Evolutionary conservation across 2,113 vertebrate species (phyloP), one percentile per base, ranked within the genome.

Genomic region (Psittacula cyanocephala): DNA sequence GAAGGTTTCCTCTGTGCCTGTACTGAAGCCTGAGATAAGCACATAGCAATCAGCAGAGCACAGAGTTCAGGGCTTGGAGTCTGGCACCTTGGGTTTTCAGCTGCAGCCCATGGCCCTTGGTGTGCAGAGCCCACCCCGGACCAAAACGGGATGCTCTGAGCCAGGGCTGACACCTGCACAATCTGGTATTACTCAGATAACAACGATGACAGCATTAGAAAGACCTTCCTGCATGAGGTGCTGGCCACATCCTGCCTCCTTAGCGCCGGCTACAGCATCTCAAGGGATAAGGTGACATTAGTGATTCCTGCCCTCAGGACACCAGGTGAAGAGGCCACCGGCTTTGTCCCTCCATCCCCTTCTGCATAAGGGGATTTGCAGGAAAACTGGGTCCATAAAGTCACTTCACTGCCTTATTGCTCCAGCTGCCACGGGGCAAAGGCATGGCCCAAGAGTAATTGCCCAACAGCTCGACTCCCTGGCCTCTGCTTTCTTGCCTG

Each of bases 41-140:
- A 35, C n/a, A 0, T 0, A 4, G 74, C 19, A n/a, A 85, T 71
- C 5, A 15, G 37, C 53, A 80, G 68, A 78, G 33, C 2, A 6
- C 1, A 59, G 64, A 14, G 22, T 22, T 37, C 13, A 3, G 50
- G 46, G 44, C 12, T 52, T 31, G 9, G 31, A 28, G 37, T 37
- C 47, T 13, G 29, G n/a, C 7, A 37, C 31, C 1, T 2, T 2
- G 17, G 39, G 41, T 68, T 79, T 88, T 53, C 0, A 7, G 60
- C 49, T 62, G 3, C 39, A 46, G 35, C 49, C 22, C 14, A 9
- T 20, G 2, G 2, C 33, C 18, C 29, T 10, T 5, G 10, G 28
- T 2, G 0, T 0, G 13, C 12, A 9, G n/a, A 85, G 44, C 65
- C 39, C 9, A 0, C 19, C 35, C 18, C 0, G 0, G 23, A 27